Percentiles rank a stretch among this genome's conserved stretches.
phyloP scores from a whole-genome alignment of 2,888 invertebrate species.

The Microctonus hyperodae region DNA sequence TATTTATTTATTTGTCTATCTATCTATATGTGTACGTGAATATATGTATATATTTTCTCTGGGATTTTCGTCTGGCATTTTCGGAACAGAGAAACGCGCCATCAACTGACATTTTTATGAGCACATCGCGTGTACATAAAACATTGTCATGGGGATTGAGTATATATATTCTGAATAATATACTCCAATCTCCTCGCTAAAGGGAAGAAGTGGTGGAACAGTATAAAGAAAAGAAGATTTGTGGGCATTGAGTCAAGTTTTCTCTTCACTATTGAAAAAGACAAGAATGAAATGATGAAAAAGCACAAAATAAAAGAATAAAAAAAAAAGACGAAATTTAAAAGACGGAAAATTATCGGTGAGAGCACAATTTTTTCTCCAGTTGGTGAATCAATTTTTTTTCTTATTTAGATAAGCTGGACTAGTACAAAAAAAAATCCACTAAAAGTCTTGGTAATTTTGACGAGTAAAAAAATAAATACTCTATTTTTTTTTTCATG shows the following conservation, averaged over 20 bases:
- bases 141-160: conserved; percentile 10
- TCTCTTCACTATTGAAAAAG: not conserved
- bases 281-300: not conserved
- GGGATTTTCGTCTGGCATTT: conserved; percentile 21
- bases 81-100: conserved; percentile 22
- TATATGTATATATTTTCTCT: not conserved
- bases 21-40: not conserved
- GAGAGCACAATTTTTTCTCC: not conserved
- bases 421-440: not conserved
- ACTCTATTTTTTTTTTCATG: too few species aligned
- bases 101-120: conserved; percentile 37
- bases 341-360: not conserved
- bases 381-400: not conserved
- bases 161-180: conserved; percentile 2
- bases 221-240: not conserved
- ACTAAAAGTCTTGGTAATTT: not conserved
- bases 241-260: not conserved
- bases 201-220: not conserved
- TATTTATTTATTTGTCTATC: not conserved
- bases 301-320: not conserved
- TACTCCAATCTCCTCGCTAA: not conserved
- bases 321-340: not conserved
- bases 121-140: conserved; percentile 36
- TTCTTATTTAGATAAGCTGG: not conserved
- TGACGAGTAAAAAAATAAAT: not conserved